Conservation (phyloP, 2,888 invertebrate genomes). For the Falcaria lacertinaria region DNA sequence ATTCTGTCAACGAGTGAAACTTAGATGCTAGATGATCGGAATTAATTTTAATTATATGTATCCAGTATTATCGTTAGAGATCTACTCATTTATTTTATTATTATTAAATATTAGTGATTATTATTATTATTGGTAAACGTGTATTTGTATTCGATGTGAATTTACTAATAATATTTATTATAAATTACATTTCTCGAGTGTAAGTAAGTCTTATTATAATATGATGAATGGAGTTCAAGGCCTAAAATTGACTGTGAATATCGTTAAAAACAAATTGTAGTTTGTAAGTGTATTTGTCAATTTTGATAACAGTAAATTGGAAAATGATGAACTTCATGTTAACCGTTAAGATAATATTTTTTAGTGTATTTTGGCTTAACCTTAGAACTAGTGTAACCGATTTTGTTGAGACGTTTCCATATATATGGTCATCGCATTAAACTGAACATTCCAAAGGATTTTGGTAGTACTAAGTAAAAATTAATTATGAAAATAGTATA, state of each 20-base stretch:
- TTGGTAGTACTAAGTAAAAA: constrained; percentile 14
- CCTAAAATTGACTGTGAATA: constrained; percentile 22
- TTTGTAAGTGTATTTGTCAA: constrained; percentile 18
- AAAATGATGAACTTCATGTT: background rate
- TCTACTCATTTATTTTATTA: constrained; percentile 22
- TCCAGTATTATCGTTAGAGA: constrained; percentile 39
- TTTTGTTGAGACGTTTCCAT: no score
- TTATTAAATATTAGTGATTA: constrained; percentile 26
- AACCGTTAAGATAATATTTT: no score
- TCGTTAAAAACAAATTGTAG: constrained; percentile 20
- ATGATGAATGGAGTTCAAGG: constrained; percentile 39
- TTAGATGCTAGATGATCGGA: constrained; percentile 12
- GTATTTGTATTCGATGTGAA: constrained; percentile 41
- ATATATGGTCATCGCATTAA: background rate
- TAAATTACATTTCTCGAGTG: constrained; percentile 19
- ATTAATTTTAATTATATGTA: constrained; percentile 35
- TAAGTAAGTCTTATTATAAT: constrained; percentile 10
- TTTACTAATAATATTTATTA: constrained; percentile 29
- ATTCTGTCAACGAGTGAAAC: no score
- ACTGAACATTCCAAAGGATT: constrained; percentile 25
- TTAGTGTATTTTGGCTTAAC: no score
- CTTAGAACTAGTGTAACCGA: no score
- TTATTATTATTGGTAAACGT: constrained; percentile 33
- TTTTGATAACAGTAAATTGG: constrained; percentile 1
- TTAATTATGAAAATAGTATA: constrained; percentile 3